These are phyloP conservation scores for Phrynocephalus guinanensis DNA, from an alignment of 2,797 vertebrate genomes.

Conservation along the genomic window DNA sequence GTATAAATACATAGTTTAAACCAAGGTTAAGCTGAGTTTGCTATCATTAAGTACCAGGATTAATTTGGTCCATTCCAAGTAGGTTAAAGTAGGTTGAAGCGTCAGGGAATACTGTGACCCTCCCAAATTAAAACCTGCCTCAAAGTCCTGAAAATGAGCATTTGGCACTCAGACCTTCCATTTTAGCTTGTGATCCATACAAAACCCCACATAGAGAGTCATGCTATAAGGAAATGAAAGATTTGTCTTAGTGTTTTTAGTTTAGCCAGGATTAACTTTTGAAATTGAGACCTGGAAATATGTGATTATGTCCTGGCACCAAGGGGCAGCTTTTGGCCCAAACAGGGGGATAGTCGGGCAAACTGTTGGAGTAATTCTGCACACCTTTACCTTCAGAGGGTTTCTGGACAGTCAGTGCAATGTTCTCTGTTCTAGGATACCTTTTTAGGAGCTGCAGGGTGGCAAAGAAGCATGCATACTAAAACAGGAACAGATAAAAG, in stretches of 20 bases:
- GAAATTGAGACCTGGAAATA: not conserved
- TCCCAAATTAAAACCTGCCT: conserved; percentile 19
- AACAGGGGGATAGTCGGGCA: no score
- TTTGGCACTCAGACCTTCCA: conserved; percentile 23
- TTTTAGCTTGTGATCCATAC: conserved; percentile 51
- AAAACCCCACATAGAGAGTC: conserved; percentile 36
- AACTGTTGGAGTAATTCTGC: no score
- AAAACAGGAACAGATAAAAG: no score
- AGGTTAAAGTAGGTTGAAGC: conserved; percentile 59
- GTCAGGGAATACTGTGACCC: conserved; percentile 34
- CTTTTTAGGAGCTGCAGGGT: not conserved
- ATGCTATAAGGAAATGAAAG: conserved; percentile 51
- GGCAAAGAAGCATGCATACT: not conserved
- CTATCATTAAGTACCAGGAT: conserved; percentile 73
- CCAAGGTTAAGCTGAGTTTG: conserved; percentile 75
- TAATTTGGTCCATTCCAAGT: conserved; percentile 67
- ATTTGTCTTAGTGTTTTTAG: conserved; percentile 44
- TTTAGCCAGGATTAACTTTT: conserved; percentile 58
- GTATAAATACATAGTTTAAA: conserved; percentile 77
- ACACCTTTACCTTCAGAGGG: not conserved
- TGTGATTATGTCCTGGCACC: not conserved
- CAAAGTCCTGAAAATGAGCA: conserved; percentile 47
- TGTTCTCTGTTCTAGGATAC: not conserved
- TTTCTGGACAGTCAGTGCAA: not conserved
- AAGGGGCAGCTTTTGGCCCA: not conserved